These are phyloP conservation scores for Hemibagrus guttatus DNA, from an alignment of 2,797 vertebrate genomes.

Conservation along the genomic window DNA sequence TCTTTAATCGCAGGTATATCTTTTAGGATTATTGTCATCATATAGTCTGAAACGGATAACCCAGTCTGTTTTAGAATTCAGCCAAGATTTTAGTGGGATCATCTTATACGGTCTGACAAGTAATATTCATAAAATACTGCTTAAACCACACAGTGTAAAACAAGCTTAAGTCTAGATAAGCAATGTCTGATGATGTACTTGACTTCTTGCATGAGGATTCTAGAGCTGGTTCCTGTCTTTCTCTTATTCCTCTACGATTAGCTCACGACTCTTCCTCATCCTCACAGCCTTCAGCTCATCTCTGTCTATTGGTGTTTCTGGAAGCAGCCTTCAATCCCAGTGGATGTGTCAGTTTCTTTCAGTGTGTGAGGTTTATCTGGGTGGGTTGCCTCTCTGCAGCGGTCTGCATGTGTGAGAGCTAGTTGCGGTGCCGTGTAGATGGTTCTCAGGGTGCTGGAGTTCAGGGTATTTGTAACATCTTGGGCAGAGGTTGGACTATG, in stretches of 20 bases:
- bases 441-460: slow-evolving; percentile 37
- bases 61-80: background rate
- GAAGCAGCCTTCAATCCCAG: background rate
- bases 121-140: background rate
- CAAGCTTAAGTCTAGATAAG: background rate
- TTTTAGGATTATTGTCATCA: background rate
- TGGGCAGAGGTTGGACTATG: slow-evolving; percentile 56
- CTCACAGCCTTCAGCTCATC: background rate
- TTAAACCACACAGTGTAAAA: background rate
- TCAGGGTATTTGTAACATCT: slow-evolving; percentile 49
- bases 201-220: background rate
- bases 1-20: background rate
- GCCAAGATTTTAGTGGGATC: background rate
- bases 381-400: background rate
- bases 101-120: background rate
- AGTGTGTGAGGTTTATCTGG: background rate
- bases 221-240: background rate
- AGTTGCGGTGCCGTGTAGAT: slow-evolving; percentile 6
- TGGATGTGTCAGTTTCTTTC: background rate
- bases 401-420: slow-evolving; percentile 24
- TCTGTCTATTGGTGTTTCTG: background rate
- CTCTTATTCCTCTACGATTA: background rate
- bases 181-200: background rate
- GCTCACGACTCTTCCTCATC: background rate
- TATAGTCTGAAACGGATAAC: background rate